Conservation (phyloP, 2,113 vertebrate species). For the Scopus umbretta region DNA sequence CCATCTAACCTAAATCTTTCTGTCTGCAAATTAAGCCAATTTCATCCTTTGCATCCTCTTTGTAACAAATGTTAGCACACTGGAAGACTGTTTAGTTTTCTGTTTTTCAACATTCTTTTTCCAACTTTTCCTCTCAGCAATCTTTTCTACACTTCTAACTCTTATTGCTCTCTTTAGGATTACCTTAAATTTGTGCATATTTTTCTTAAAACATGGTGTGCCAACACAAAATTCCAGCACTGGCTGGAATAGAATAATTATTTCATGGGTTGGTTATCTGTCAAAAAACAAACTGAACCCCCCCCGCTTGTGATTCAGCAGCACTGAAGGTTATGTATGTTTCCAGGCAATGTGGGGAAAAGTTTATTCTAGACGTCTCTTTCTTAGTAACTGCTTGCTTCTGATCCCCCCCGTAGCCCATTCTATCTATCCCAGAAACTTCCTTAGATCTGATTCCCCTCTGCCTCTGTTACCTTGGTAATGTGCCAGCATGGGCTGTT, state of each 20-base stretch:
- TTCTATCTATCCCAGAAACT: not conserved
- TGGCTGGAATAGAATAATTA: conserved; percentile 7
- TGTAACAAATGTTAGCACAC: not conserved
- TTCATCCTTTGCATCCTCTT: conserved; percentile 49
- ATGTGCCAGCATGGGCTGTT: not conserved
- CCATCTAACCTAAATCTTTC: conserved; percentile 23
- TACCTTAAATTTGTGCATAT: not conserved
- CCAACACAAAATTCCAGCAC: not conserved
- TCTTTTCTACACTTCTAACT: not conserved
- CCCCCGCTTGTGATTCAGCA: not conserved
- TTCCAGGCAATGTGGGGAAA: not conserved
- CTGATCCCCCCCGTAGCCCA: not conserved
- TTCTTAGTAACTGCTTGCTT: not conserved
- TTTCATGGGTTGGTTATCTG: not conserved
- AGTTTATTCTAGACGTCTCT: not conserved
- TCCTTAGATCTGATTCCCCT: not conserved
- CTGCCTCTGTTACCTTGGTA: not conserved
- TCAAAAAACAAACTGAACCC: not conserved
- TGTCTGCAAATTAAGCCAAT: conserved; percentile 32
- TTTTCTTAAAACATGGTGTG: not conserved
- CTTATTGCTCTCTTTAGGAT: not conserved
- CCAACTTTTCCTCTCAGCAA: not conserved
- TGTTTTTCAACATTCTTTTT: not conserved
- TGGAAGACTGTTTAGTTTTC: not conserved
- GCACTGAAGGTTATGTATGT: not conserved